Percentiles rank a stretch among this genome's conserved stretches.
Evolutionary conservation across 2,888 invertebrate species (phyloP).

Genomic region (Drosophila heteroneura): DNA sequence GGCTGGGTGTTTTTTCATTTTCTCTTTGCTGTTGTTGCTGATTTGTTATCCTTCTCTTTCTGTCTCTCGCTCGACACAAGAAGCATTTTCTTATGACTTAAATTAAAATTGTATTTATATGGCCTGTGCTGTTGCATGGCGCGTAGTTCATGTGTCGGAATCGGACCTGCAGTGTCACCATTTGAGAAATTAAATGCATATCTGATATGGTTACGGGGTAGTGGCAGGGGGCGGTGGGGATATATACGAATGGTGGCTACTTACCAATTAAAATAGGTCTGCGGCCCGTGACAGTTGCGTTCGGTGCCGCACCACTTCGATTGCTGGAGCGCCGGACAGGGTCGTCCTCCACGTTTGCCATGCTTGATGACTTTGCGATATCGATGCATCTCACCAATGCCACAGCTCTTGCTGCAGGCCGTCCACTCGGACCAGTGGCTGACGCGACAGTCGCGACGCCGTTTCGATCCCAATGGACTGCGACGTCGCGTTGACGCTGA

Average conservation of each 20-base stretch:
- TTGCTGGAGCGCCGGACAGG: constrained; percentile 93
- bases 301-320: constrained; percentile 95
- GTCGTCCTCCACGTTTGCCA: constrained; percentile 91
- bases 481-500: constrained; percentile 82
- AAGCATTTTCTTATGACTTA: constrained; percentile 79
- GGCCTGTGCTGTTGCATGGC: constrained; percentile 39
- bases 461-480: constrained; percentile 72
- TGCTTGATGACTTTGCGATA: constrained; percentile 91
- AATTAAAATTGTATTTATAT: constrained; percentile 78
- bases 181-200: constrained; percentile 44
- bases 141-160: constrained; percentile 81
- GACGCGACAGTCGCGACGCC: constrained; percentile 90
- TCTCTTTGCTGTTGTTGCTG: background rate
- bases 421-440: constrained; percentile 95
- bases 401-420: constrained; percentile 94
- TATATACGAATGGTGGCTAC: constrained; percentile 29
- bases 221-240: too few species aligned
- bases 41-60: constrained; percentile 6
- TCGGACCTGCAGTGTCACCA: constrained; percentile 64
- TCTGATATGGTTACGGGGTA: constrained; percentile 13
- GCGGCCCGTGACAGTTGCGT: constrained; percentile 88
- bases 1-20: background rate
- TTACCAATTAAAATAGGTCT: constrained; percentile 88
- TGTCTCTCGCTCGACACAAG: constrained; percentile 42
- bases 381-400: constrained; percentile 94